Conservation (phyloP, 2,888 invertebrate genomes). For the Cryptophagus acutangulus region DNA sequence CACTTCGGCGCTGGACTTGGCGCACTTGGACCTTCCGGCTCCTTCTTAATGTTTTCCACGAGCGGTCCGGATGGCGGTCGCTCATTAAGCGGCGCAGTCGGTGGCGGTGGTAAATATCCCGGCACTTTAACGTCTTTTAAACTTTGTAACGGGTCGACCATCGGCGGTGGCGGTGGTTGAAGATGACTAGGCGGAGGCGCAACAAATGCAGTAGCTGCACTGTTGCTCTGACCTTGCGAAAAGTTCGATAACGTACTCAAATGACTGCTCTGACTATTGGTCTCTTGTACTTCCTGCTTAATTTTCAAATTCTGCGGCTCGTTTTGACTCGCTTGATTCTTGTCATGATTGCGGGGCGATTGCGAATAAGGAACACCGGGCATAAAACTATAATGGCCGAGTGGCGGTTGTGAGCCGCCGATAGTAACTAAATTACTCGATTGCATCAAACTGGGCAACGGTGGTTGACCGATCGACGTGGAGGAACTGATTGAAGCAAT, state of each 20-base stretch:
- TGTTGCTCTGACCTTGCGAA: constrained; percentile 19
- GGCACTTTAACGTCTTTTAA: constrained; percentile 67
- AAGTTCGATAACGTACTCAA: constrained; percentile 22
- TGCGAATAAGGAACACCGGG: constrained; percentile 44
- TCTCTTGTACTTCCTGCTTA: constrained; percentile 60
- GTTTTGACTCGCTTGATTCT: constrained; percentile 41
- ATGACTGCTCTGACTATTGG: constrained; percentile 36
- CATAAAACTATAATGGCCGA: constrained; percentile 61
- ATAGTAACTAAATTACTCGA: constrained; percentile 59
- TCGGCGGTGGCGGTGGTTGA: constrained; percentile 19
- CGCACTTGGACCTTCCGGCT: constrained; percentile 53
- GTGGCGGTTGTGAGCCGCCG: constrained; percentile 46
- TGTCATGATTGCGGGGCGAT: constrained; percentile 37
- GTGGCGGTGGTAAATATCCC: constrained; percentile 35
- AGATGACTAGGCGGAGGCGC: constrained; percentile 30
- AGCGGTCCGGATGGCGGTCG: constrained; percentile 57
- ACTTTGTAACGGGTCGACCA: constrained; percentile 66
- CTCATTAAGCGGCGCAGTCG: constrained; percentile 35
- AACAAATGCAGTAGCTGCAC: constrained; percentile 21
- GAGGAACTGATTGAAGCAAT: constrained; percentile 44
- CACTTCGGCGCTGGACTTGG: constrained; percentile 42
- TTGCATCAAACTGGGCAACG: constrained; percentile 55
- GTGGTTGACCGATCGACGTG: constrained; percentile 50
- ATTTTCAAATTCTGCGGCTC: constrained; percentile 71
- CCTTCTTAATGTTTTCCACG: constrained; percentile 69